These are phyloP conservation scores for Loris lydekkerianus DNA, from an alignment of 2,797 vertebrate genomes.

Conservation along the genomic window DNA sequence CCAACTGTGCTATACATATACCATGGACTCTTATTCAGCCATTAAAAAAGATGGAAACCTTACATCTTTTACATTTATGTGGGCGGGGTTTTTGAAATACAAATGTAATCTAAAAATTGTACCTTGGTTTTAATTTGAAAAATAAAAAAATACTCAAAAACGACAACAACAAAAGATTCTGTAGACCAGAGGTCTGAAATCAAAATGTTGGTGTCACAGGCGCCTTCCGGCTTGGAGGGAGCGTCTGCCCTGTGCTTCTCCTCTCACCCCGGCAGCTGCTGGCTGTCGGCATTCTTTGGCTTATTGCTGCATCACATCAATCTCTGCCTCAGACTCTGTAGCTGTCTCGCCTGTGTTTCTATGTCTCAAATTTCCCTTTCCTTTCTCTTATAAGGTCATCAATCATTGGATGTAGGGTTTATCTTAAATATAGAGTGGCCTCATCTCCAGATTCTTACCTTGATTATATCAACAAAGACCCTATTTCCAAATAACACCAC, in stretches of 20 bases:
- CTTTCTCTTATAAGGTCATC: not conserved
- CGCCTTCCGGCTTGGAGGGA: not conserved
- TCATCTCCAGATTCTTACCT: not conserved
- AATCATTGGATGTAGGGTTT: not conserved
- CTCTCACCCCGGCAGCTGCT: not conserved
- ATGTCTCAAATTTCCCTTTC: not conserved
- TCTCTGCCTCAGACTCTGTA: not conserved
- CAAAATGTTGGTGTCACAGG: not conserved
- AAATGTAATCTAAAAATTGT: no score
- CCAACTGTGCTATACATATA: no score
- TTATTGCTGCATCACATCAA: not conserved
- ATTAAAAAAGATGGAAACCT: no score
- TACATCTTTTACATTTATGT: no score
- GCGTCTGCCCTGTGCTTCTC: not conserved
- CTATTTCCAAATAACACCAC: not conserved
- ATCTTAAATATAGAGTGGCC: not conserved
- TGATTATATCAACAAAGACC: not conserved
- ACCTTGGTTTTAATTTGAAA: no score
- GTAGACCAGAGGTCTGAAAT: not conserved
- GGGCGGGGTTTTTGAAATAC: no score
- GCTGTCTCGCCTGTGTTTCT: not conserved
- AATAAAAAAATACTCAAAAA: no score
- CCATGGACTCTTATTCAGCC: no score
- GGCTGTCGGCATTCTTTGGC: not conserved
- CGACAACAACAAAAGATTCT: not conserved